Base-by-base conservation (phyloP, 2,888 invertebrate genomes). In the Anarsia innoxiella region DNA sequence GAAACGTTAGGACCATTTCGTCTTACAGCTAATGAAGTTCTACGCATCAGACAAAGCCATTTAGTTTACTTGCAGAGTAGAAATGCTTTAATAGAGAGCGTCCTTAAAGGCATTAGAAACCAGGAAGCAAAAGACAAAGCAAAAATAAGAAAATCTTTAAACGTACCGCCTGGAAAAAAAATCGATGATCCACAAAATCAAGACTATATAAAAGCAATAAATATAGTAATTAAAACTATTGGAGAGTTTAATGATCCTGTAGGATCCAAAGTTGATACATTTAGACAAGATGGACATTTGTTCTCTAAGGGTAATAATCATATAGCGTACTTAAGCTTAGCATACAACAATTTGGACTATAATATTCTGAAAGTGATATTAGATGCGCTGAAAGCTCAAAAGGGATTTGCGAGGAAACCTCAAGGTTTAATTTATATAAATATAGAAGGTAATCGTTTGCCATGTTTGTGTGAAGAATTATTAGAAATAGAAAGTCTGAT, bases 371-470 rank as follows among this genome's bases (percentile, higher is more conserved):
- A 28, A 8, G 3, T 2, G 2, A 3, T 35, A n/a, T n/a, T 35
- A 3, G 12, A 35, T n/a, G n/a, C n/a, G 15, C 23, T 35, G 19
- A 16, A 19, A n/a, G 2, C 27, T 15, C 28, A 28, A 12, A 16
- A 12, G 6, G 3, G 8, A 6, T 2, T n/a, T 2, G 2, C 9
- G 2, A 12, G n/a, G 12, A 19, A 4, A 8, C 19, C 35, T 2
- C 12, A 8, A 26, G 35, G 35, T 8, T 15, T 35, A 5, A 4
- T 35, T 1, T 28, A 13, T 12, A 19, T 35, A 28, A 11, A n/a
- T 12, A 2, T 35, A 4, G 35, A 35, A 35, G 35, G 35, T 2
- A 35, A 35, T 12, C 35, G 28, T n/a, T 12, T 36, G 14, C 38
- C 45, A n/a, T n/a, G n/a, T n/a, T n/a, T n/a, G n/a, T n/a, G n/a